Conservation (phyloP, 2,888 invertebrate species). For the Terebella lapidaria region DNA sequence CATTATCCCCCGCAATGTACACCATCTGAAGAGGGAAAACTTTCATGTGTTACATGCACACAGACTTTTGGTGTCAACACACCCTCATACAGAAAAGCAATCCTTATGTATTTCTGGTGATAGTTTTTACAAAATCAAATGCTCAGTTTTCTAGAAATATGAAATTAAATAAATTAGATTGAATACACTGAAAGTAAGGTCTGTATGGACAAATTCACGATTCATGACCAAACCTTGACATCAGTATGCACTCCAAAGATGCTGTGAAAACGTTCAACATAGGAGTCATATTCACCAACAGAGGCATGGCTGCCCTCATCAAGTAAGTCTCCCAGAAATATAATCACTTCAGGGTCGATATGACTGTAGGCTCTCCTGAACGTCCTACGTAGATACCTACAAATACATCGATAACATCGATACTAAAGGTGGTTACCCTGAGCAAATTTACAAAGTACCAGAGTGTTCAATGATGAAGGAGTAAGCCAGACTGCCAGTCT, state of each 20-base stretch:
- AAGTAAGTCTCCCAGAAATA: slow-evolving; percentile 89
- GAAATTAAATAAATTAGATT: no score
- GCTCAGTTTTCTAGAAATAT: no score
- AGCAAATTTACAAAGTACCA: no score
- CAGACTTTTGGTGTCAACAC: no score
- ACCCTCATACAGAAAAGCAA: no score
- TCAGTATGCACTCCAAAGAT: slow-evolving; percentile 56
- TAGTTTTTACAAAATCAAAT: no score
- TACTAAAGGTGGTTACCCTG: no score
- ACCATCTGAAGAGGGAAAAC: slow-evolving; percentile 50
- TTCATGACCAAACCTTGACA: neutral
- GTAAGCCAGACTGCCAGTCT: no score
- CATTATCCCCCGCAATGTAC: slow-evolving; percentile 93
- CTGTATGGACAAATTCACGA: no score
- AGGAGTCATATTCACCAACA: slow-evolving; percentile 67
- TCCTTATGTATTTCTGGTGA: no score
- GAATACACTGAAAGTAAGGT: no score
- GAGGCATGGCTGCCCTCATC: slow-evolving; percentile 86
- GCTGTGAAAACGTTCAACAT: slow-evolving; percentile 68
- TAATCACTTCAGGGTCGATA: slow-evolving; percentile 73
- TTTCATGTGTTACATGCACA: neutral
- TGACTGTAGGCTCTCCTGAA: slow-evolving; percentile 19
- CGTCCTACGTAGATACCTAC: slow-evolving; percentile 21
- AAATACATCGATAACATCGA: neutral
- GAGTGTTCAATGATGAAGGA: no score